A percentile compares a stretch with the other conserved stretches of the same genome.
These are phyloP conservation scores for Campoletis raptor DNA, from an alignment of 2,888 invertebrate species.

Conservation along the genomic window DNA sequence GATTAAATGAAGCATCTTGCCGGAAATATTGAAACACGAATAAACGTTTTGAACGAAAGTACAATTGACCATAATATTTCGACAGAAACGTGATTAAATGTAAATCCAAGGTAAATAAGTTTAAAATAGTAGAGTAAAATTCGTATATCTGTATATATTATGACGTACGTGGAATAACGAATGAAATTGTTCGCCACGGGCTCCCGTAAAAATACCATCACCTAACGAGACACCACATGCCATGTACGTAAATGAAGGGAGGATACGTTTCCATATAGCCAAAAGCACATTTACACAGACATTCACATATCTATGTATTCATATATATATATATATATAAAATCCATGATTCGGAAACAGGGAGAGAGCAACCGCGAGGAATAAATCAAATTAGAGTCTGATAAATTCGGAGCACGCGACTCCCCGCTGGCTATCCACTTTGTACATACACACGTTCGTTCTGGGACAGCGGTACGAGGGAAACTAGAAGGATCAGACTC, in stretches of 20 bases:
- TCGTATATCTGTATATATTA: slow-evolving; percentile 9
- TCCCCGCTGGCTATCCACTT: slow-evolving; percentile 67
- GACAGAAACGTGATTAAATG: slow-evolving; percentile 10
- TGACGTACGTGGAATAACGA: slow-evolving; percentile 34
- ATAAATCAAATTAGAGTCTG: slow-evolving; percentile 70
- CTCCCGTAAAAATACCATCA: slow-evolving; percentile 51
- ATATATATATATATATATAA: neutral
- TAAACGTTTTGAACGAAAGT: neutral
- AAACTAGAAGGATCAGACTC: slow-evolving; percentile 64
- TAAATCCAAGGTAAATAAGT: slow-evolving; percentile 36
- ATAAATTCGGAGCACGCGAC: slow-evolving; percentile 69
- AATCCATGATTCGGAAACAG: slow-evolving; percentile 50
- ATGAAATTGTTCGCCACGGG: slow-evolving; percentile 49
- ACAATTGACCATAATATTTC: slow-evolving; percentile 20
- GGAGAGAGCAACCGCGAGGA: slow-evolving; percentile 58
- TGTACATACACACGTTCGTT: slow-evolving; percentile 53
- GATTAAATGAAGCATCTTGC: neutral
- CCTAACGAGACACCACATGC: slow-evolving; percentile 59
- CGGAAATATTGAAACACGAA: neutral
- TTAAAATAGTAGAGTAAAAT: slow-evolving; percentile 32
- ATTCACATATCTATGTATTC: neutral
- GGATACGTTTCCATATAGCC: slow-evolving; percentile 29
- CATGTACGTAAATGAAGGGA: slow-evolving; percentile 60
- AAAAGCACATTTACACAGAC: neutral
- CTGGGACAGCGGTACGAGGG: slow-evolving; percentile 37